Percentiles rank a stretch among this genome's conserved stretches.
These are phyloP conservation scores for Linyphia triangularis DNA, from an alignment of 2,888 invertebrate species.

Conservation along the genomic window DNA sequence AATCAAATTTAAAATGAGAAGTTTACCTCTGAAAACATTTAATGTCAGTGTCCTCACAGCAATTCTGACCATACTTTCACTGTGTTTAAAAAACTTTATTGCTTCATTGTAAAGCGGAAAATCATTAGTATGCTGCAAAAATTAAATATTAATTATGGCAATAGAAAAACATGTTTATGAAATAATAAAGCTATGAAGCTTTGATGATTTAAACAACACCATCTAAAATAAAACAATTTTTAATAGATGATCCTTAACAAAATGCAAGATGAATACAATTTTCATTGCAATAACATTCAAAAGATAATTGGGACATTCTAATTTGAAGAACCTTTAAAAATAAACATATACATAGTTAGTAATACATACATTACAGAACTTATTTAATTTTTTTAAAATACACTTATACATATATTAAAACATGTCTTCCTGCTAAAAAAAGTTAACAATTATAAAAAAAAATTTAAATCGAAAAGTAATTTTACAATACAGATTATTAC, in stretches of 20 bases:
- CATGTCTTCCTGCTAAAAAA: no score
- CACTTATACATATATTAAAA: no score
- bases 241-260: no score
- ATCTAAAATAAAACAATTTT: not conserved
- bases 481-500: no score
- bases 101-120: conserved; percentile 99
- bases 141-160: not conserved
- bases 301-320: no score
- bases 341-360: no score
- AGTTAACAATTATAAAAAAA: no score
- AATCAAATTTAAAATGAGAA: no score
- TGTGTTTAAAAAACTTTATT: conserved; percentile 99
- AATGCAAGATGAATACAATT: not conserved
- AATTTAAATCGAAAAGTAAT: no score
- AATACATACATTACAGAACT: no score
- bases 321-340: no score
- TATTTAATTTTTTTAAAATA: no score
- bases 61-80: conserved; percentile 99
- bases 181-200: not conserved
- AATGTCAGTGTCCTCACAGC: conserved; percentile 98
- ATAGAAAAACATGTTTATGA: not conserved
- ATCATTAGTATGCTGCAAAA: conserved; percentile 94
- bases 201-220: not conserved
- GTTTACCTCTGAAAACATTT: conserved; percentile 91
- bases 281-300: not conserved